Evolutionary conservation across 2,888 invertebrate genomes (phyloP).

Genomic region (Caenorhabditis virilis): DNA sequence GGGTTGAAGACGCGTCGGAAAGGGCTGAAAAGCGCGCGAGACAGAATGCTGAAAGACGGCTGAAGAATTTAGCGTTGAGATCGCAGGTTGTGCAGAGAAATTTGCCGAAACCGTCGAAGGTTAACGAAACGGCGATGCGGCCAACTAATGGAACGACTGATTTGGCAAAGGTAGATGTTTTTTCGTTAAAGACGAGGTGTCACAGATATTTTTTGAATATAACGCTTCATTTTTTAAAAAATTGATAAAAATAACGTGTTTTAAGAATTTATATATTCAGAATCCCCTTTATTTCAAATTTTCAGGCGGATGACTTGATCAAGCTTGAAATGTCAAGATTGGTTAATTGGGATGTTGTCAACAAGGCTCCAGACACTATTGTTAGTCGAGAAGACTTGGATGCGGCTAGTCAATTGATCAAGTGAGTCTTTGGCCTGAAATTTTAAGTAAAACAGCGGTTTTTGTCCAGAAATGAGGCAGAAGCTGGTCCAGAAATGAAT

Average conservation of each 20-base stretch:
- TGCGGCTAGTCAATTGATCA: conserved; percentile 46
- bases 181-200: too few species aligned
- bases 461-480: conserved; percentile 31
- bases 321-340: conserved; percentile 72
- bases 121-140: conserved; percentile 55
- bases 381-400: conserved; percentile 51
- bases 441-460: conserved; percentile 1
- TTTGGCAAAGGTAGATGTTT: conserved; percentile 50
- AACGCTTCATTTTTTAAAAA: too few species aligned
- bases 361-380: conserved; percentile 49
- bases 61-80: conserved; percentile 46
- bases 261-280: neutral
- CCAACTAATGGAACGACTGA: conserved; percentile 47
- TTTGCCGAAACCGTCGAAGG: conserved; percentile 60
- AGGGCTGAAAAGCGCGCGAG: conserved; percentile 66
- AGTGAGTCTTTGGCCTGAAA: conserved; percentile 7
- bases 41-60: conserved; percentile 67
- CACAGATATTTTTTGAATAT: too few species aligned
- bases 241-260: too few species aligned
- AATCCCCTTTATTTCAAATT: conserved; percentile 1
- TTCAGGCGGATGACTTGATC: conserved; percentile 65
- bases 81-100: conserved; percentile 61
- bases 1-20: conserved; percentile 67
- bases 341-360: conserved; percentile 61
- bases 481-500: conserved; percentile 46